These are phyloP conservation scores for Acrobasis consociella DNA, from an alignment of 2,888 invertebrate species.

Conservation along the genomic window DNA sequence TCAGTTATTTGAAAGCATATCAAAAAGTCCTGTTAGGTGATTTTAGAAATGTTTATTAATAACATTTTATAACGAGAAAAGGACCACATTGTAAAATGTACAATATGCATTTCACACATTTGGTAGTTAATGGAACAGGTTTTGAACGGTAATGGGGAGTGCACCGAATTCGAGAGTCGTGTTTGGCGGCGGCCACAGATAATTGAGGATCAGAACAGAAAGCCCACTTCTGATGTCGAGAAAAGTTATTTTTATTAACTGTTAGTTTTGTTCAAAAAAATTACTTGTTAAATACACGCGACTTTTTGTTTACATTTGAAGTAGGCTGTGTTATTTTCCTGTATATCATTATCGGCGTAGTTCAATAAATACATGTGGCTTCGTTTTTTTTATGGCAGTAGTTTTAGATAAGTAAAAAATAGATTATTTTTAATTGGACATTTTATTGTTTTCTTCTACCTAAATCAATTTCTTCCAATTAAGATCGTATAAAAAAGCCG, in stretches of 20 bases:
- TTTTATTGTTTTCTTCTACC: not conserved
- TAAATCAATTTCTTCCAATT: not conserved
- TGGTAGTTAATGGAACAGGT: constrained; percentile 9
- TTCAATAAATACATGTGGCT: too few relatives aligned
- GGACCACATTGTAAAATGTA: not conserved
- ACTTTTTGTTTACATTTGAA: too few relatives aligned
- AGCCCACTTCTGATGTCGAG: not conserved
- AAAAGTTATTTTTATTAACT: not conserved
- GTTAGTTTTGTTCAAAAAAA: not conserved
- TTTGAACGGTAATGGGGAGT: constrained; percentile 1
- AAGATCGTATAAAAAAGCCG: too few relatives aligned
- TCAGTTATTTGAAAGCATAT: not conserved
- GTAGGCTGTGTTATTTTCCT: too few relatives aligned
- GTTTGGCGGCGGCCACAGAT: constrained; percentile 1
- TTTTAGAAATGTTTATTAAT: too few relatives aligned
- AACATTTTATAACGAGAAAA: not conserved
- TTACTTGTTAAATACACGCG: too few relatives aligned
- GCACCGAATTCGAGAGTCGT: constrained; percentile 10
- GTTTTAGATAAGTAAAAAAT: too few relatives aligned
- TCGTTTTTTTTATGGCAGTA: too few relatives aligned
- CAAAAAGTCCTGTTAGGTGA: not conserved
- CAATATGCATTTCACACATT: not conserved
- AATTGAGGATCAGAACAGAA: constrained; percentile 6
- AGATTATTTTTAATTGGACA: too few relatives aligned
- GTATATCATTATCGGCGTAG: too few relatives aligned